Evolutionary conservation across 2,113 vertebrate species (phyloP), one percentile per base, ranked within the genome.

Genomic region (Oncorhynchus nerka): DNA sequence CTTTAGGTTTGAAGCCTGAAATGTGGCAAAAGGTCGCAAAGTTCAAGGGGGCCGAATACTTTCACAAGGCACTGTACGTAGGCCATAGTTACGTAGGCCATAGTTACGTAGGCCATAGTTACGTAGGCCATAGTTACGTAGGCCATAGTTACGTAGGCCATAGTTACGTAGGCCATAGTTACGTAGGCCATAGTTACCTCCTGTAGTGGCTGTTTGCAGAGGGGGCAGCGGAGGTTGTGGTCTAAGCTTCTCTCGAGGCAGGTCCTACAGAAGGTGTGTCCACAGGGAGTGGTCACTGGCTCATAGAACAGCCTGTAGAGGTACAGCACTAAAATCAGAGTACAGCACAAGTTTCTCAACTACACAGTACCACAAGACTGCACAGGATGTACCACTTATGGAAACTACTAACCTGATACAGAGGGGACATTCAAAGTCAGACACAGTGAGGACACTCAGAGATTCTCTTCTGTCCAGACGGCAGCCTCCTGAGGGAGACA

Each of bases 231-330:
- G 20, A 96, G 94, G 70, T 93, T 92, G 87, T 97, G 96, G 89
- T 97, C 96, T 82, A 97, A 90, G 87, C 95, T 96, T 81, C 96
- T 94, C 45, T 97, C 95, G 0, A 97, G 91, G 85, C 96, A 97
- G 88, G 94, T 95, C 84, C 93, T 96, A 84, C 96, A 97, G 92
- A 97, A 97, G 32, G 94, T 96, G 89, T 97, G 96, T 5, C 96
- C 96, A 61, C 96, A 97, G 0, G 95, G 96, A 0, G 95, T 97
- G 0, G 96, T 97, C 80, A 97, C 94, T 0, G 96, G 96, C 84
- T 97, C 94, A 0, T 93, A 92, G 73, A 97, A 96, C 90, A 97
- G 84, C 88, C 96, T 97, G 80, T 26, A 78, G 32, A 22, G 59
- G 59, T 62, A 9, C 59, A 15, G 76, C 4, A 68, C 3, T 45